Evolutionary conservation across 2,888 invertebrate species (phyloP).

Genomic region (Marronus borbonicus): DNA sequence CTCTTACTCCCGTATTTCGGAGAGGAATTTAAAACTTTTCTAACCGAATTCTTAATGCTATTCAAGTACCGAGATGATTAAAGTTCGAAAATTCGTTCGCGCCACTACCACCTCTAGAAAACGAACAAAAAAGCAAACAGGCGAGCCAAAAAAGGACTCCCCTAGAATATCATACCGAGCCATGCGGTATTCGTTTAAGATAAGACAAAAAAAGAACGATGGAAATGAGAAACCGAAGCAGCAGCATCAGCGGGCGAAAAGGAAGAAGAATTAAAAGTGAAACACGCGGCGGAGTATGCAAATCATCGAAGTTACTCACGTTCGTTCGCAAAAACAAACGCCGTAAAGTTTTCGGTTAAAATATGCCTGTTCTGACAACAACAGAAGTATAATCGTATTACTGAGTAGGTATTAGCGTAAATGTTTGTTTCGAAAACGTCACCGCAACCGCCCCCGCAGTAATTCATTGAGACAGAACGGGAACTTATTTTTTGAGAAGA

Average conservation of each 20-base stretch:
- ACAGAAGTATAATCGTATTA: constrained; percentile 60
- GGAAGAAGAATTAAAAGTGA: constrained; percentile 39
- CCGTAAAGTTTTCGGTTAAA: constrained; percentile 57
- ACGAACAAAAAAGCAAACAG: constrained; percentile 16
- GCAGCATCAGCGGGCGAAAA: background rate
- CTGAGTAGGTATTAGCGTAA: constrained; percentile 55
- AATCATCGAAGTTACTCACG: constrained; percentile 36
- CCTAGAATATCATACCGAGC: constrained; percentile 17
- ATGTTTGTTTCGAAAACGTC: constrained; percentile 41
- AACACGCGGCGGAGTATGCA: constrained; percentile 40
- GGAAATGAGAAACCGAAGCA: constrained; percentile 3
- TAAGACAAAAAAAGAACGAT: background rate
- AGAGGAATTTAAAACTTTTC: constrained; percentile 38
- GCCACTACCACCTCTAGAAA: constrained; percentile 28
- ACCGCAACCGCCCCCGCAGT: background rate
- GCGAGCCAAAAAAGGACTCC: constrained; percentile 18
- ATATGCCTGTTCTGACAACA: constrained; percentile 59
- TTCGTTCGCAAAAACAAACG: constrained; percentile 40
- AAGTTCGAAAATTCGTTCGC: constrained; percentile 45
- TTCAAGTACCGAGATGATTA: constrained; percentile 43
- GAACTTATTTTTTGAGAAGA: constrained; percentile 36
- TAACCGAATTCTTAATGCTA: constrained; percentile 43
- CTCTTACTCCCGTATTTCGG: constrained; percentile 24
- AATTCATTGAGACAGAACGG: background rate
- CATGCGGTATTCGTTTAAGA: constrained; percentile 13